A percentile compares a stretch with the other conserved stretches of the same genome.
phyloP scores from a whole-genome alignment of 2,888 invertebrate genomes.

The Dione vanillae region DNA sequence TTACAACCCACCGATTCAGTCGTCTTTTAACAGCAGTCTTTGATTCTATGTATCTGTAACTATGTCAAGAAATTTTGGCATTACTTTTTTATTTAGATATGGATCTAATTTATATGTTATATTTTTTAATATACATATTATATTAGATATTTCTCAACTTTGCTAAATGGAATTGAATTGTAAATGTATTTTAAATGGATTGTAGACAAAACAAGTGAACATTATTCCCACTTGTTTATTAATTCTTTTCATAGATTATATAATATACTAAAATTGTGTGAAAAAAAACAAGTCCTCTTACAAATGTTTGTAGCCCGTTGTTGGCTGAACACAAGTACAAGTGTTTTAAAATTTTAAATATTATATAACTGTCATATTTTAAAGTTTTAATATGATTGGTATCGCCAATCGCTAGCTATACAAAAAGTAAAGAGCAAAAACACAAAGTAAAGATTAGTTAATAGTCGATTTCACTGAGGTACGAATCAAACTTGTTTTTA shows the following conservation, averaged over 20 bases:
- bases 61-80: conserved; percentile 8
- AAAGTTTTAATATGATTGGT: background rate
- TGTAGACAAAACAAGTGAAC: no score
- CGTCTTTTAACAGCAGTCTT: conserved; percentile 13
- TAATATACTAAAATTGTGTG: no score
- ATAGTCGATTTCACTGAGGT: conserved; percentile 48
- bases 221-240: no score
- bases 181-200: no score
- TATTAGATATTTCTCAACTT: no score
- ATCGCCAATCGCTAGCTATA: background rate
- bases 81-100: background rate
- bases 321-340: background rate
- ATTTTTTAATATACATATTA: no score
- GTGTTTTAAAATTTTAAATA: background rate
- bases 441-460: conserved; percentile 27
- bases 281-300: background rate
- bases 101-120: background rate
- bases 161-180: no score
- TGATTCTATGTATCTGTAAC: conserved; percentile 28
- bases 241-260: no score
- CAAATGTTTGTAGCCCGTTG: no score
- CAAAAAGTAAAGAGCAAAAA: conserved; percentile 6
- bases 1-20: conserved; percentile 28
- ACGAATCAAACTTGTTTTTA: conserved; percentile 47
- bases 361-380: background rate